phyloP scores from a whole-genome alignment of 2,797 vertebrate species.

The Oophaga sylvatica region DNA sequence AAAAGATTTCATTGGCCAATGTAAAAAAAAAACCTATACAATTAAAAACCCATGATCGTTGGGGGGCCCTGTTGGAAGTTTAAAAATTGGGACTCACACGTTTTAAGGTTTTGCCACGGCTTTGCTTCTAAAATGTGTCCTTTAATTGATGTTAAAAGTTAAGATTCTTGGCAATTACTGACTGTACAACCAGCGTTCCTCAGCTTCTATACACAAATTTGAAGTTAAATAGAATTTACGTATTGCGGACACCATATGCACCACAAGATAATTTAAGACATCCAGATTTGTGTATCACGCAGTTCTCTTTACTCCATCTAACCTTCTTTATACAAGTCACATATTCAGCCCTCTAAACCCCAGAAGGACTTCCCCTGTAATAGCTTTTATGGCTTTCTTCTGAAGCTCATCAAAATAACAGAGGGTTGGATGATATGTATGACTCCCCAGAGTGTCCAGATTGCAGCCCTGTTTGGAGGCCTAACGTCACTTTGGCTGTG shows the following conservation, averaged over 20 bases:
- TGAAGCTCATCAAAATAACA: slow-evolving; percentile 63
- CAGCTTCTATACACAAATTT: neutral
- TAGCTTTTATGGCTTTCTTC: slow-evolving; percentile 60
- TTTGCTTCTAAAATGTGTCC: neutral
- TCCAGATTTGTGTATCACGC: slow-evolving; percentile 24
- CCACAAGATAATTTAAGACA: slow-evolving; percentile 38
- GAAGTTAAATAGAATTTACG: neutral
- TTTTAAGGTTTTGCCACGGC: too few relatives aligned
- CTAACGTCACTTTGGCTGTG: slow-evolving; percentile 46
- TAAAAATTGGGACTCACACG: too few relatives aligned
- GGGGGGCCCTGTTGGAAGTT: too few relatives aligned
- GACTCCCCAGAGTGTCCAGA: slow-evolving; percentile 58
- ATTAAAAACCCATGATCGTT: too few relatives aligned
- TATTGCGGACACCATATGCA: neutral
- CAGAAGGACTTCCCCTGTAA: slow-evolving; percentile 54
- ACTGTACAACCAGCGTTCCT: neutral
- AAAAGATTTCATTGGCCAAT: too few relatives aligned
- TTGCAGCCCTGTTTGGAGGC: slow-evolving; percentile 54
- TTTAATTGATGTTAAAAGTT: neutral
- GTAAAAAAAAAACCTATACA: too few relatives aligned
- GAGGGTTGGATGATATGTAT: slow-evolving; percentile 58
- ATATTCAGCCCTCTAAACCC: slow-evolving; percentile 46
- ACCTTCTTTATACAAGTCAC: slow-evolving; percentile 41
- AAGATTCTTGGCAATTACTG: neutral
- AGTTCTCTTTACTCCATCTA: slow-evolving; percentile 30